Base-by-base conservation (phyloP, 2,888 invertebrate genomes). In the Muschampia plurimacula region DNA sequence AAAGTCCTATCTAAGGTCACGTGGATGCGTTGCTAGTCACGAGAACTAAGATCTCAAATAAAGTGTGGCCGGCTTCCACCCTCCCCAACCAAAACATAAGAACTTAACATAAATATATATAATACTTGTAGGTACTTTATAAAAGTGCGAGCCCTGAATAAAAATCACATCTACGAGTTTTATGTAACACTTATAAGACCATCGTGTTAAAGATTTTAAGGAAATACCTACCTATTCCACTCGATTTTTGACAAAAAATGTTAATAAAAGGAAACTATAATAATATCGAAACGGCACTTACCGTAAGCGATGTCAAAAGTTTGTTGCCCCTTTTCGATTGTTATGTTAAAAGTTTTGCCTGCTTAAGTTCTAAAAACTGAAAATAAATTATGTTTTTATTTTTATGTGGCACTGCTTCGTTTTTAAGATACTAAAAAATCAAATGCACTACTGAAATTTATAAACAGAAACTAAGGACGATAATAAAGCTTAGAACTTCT, bases 301-400 rank as follows among this genome's bases (percentile, higher is more conserved):
- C 10, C 44, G 41, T 63, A 63, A 62, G 28, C 6, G 62, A 63
- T 44, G 44, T 44, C 15, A 63, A 41, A 41, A 22, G 10, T 22
- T 63, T 41, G 41, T 63, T 44, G 44, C 41, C 15, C n/a, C 22
- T 22, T 39, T 41, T 3, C 22, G 63, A 63, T 32, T n/a, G 39
- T 62, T 39, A 8, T 36, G n/a, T 62, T 62, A 62, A 62, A 62
- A 62, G 62, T 39, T 62, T 39, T 59, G 59, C 13, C 15, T 12
- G 59, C 32, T 59, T 6, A 59, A 32, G 5, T 55, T 22, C 15
- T 10, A 1, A 55, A 55, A 22, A 22, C 22, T 5, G 55, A 55
- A 9, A 55, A 22, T 55, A 55, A 55, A 22, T 10, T 55, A 3
- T 8, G 9, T 13, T 2, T 49, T 12, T 55, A 55, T 55, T 55